phyloP scores from a whole-genome alignment of 64 coral and sea anemone species.

The Platygyra sinensis region DNA sequence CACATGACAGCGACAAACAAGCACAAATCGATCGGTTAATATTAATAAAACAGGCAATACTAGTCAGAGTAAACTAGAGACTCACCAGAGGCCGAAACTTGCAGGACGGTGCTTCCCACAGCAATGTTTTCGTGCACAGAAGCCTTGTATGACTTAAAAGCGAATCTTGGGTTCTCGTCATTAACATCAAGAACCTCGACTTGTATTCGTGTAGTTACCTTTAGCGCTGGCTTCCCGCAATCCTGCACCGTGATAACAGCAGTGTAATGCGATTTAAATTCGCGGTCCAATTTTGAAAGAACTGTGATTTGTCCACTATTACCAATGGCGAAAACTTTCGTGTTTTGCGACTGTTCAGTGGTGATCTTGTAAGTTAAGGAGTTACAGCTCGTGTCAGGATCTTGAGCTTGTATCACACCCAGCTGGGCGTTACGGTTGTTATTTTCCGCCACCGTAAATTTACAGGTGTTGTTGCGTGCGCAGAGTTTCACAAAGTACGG shows the following conservation, averaged over 20 bases:
- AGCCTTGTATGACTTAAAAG: slow-evolving; percentile 21
- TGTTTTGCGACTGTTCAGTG: slow-evolving; percentile 45
- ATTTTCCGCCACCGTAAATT: slow-evolving; percentile 51
- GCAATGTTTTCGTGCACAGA: slow-evolving; percentile 65
- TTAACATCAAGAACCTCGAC: slow-evolving; percentile 78
- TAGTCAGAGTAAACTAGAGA: too few species aligned
- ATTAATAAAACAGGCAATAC: not conserved
- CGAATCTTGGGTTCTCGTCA: slow-evolving; percentile 74
- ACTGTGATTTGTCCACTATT: slow-evolving; percentile 48
- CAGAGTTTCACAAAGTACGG: slow-evolving; percentile 52
- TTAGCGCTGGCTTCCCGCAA: slow-evolving; percentile 61
- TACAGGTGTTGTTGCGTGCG: slow-evolving; percentile 33
- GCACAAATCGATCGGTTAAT: not conserved
- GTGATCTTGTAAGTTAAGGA: slow-evolving; percentile 63
- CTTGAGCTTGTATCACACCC: slow-evolving; percentile 49
- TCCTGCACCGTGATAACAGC: slow-evolving; percentile 75
- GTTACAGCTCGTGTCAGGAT: slow-evolving; percentile 56
- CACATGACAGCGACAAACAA: not conserved
- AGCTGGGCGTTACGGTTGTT: slow-evolving; percentile 16
- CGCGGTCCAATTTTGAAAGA: slow-evolving; percentile 59
- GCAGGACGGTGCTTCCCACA: slow-evolving; percentile 12
- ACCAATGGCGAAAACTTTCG: slow-evolving; percentile 39
- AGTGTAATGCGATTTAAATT: slow-evolving; percentile 62
- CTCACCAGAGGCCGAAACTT: slow-evolving; percentile 80
- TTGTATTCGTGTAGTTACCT: slow-evolving; percentile 41